Percentiles rank a stretch among this genome's conserved stretches.
phyloP scores from a whole-genome alignment of 2,797 vertebrate genomes.

The Microhierax caerulescens region DNA sequence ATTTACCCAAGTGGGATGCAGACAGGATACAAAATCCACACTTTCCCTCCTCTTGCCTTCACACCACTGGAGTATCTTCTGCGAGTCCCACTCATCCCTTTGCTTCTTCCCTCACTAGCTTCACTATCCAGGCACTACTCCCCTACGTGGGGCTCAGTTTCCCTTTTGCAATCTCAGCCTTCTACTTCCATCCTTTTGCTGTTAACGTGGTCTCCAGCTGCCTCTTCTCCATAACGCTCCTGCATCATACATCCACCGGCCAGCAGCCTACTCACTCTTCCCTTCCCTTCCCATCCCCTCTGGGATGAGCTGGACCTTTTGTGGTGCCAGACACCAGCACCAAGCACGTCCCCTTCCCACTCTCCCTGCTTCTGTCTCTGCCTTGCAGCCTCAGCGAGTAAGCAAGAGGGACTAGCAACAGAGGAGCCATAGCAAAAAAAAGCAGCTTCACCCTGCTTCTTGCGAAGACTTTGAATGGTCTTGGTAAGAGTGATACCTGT shows the following conservation, averaged over 20 bases:
- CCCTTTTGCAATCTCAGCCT: not conserved
- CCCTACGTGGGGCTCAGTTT: not conserved
- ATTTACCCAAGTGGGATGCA: not conserved
- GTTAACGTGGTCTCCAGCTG: accelerated
- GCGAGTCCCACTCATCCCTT: not conserved
- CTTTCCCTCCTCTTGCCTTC: not conserved
- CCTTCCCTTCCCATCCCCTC: not conserved
- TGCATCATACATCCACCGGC: accelerated
- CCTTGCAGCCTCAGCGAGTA: accelerated
- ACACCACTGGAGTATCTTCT: not conserved
- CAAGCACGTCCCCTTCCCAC: accelerated
- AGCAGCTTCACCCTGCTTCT: accelerated
- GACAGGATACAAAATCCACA: not conserved
- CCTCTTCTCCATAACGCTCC: not conserved
- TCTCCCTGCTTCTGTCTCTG: not conserved
- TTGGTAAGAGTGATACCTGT: not conserved
- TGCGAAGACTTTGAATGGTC: not conserved
- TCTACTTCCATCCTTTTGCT: not conserved
- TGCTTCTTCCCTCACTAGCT: not conserved
- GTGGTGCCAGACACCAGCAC: too few species aligned
- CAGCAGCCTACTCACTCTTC: not conserved
- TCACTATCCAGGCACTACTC: not conserved
- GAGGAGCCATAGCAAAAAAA: not conserved
- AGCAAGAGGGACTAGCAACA: accelerated
- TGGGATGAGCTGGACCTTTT: not conserved